Base-by-base conservation (phyloP, 2,113 vertebrate species). In the Sebastes schlegelii region DNA sequence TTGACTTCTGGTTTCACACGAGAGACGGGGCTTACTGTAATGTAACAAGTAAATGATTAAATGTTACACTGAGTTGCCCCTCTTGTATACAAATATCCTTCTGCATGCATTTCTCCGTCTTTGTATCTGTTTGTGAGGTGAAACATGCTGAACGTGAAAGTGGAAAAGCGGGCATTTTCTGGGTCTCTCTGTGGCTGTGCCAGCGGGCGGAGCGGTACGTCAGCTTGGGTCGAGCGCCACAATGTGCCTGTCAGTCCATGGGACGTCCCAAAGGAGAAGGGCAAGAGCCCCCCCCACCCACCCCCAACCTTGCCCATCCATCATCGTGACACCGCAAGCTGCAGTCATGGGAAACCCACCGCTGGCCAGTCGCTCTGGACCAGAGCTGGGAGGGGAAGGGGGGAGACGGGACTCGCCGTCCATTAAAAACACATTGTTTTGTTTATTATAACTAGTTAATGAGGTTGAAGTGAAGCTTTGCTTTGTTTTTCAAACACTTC, bases 281-380 rank as follows among this genome's bases (percentile, higher is more conserved):
- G 91, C 68, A 90, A 92, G 85, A 93, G 92, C 90, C 94, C 94
- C 92, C 83, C 19, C 90, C 92, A 90, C 85, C 90, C 94, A 93
- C 92, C 82, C 21, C 91, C 92, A 93, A 90, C 92, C 91, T 93
- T 71, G 74, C 91, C 90, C 95, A 96, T 96, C 95, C 93, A 96
- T 95, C 95, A 96, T 95, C 83, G 77, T 96, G 94, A 95, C 94
- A 95, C 91, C 74, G 73, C 85, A 70, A 79, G 88, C 85, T 79
- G 87, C 91, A 92, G 92, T 89, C 94, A 92, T 94, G 93, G 91
- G 92, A 95, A 94, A 91, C 80, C 88, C 91, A 92, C 85, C 82
- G 74, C 86, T 88, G 92, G 92, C 90, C 91, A 90, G 92, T 91
- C 51, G 26, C 86, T 89, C 82, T 65, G 79, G 82, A 86, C 86